phyloP scores from a whole-genome alignment of 2,113 vertebrate genomes.

The Turdus rufiventris region DNA sequence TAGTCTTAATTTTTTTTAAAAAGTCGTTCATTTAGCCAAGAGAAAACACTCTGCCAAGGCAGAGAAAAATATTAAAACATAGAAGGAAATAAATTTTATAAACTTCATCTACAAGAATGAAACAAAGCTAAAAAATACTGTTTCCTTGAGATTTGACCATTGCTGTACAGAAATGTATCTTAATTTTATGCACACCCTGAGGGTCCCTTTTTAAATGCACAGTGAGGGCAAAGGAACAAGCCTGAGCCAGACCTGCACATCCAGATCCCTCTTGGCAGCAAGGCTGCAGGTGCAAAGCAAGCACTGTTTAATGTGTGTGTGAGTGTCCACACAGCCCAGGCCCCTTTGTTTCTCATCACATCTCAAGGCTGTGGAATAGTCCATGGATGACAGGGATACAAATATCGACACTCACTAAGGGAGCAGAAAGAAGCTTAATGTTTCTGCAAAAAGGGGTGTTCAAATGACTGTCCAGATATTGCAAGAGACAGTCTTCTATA shows the following conservation, averaged over 20 bases:
- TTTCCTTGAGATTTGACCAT: background rate
- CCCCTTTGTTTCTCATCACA: background rate
- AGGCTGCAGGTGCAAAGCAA: background rate
- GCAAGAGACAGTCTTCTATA: background rate
- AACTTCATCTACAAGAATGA: background rate
- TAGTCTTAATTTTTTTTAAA: background rate
- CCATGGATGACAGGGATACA: background rate
- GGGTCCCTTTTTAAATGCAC: background rate
- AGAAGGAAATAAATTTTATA: background rate
- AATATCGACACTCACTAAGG: background rate
- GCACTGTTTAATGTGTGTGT: accelerated
- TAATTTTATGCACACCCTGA: background rate
- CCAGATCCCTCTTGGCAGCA: background rate
- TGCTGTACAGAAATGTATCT: background rate
- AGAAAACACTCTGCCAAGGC: background rate
- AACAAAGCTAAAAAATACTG: background rate
- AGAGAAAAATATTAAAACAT: background rate
- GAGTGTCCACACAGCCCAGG: background rate
- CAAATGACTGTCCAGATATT: background rate
- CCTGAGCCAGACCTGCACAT: background rate
- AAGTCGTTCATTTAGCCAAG: background rate
- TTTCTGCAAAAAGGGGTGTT: background rate
- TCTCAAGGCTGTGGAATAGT: background rate
- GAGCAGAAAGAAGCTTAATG: background rate
- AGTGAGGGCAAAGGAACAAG: background rate